Evolutionary conservation across 2,888 invertebrate genomes (phyloP), one percentile per base, ranked within the genome.

Genomic region (Ctenicera cuprea): DNA sequence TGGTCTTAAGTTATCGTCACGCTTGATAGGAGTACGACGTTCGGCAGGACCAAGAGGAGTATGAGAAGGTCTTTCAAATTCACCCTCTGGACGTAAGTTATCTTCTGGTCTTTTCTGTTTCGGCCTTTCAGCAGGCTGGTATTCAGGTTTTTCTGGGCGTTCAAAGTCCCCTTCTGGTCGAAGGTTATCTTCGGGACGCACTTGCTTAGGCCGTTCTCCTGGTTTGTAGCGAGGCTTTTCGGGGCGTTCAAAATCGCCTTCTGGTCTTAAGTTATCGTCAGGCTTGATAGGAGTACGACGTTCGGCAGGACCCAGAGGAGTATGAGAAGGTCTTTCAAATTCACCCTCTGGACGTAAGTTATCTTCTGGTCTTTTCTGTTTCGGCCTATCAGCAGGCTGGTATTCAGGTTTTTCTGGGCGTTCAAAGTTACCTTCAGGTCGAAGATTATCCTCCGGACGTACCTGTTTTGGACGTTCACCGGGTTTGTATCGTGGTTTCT

Each of bases 251-350:
- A 82, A 83, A n/a, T 74, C 84, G 2, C 81, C 81, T 73, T 45
- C 90, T 8, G 90, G 89, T 79, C 87, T 88, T 0, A 93, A 84
- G 82, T 93, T 93, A 80, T 93, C 91, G 72, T 85, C 86, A 1
- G 87, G 88, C 62, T 81, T 85, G 1, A 82, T 74, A 0, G 85
- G 87, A 20, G 79, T 80, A 1, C 87, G 87, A 64, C 84, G 84
- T 85, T 81, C 88, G 80, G 80, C 84, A 2, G 86, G 88, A 1
- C 85, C 81, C 59, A 82, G 77, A 73, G 83, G 83, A 0, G 83
- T 83, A 16, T 83, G 82, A 5, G 86, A 81, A 41, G 78, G 72
- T 14, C 83, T 75, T 16, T 59, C 74, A 73, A 89, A 88, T 0
- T 89, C 87, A 0, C 90, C 90, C 76, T 89, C 90, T 0, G 88